Base-by-base conservation (phyloP, 2,113 vertebrate species). In the Paradoxurus hermaphroditus region DNA sequence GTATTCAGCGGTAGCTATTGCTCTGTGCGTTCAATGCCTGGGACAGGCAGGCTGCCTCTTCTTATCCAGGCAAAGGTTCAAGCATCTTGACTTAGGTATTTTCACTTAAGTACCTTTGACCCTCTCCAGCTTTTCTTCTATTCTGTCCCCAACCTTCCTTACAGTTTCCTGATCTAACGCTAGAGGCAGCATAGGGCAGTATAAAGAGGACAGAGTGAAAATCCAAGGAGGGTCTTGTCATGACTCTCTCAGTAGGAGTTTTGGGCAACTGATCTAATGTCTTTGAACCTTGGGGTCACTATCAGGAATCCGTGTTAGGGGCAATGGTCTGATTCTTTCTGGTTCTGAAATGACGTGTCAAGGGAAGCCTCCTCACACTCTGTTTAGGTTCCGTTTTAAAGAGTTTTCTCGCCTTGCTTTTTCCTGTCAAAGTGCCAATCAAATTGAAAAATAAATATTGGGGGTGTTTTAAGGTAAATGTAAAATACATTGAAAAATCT, bases 141-240 rank as follows among this genome's bases (percentile, higher is more conserved):
- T 21, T 49, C 16, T 25, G 59, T 4, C 18, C 34, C 41, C 16
- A 5, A 19, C 29, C 62, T 18, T 63, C 36, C 41, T 34, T 41
- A 39, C 1, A 65, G 36, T 91, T 87, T 56, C 79, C 51, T 10
- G 4, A 19, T 29, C 18, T 49, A 70, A 83, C 97, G 72, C 95
- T 95, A 94, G 98, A 68, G 98, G 96, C 97, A 95, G 95, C 82
- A 68, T 2, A 62, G 79, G 91, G 94, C 56, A 92, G 94, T 1
- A 27, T 39, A 59, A 79, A 72, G n/a, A 94, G 65, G 49, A 29
- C 12, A 2, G 36, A 56, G 49, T 34, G 34, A 81, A 49, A 81
- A 27, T 93, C 44, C 31, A 21, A 8, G 1, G 1, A 51, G 46
- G 11, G 41, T 73, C 63, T 15, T 36, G 10, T 14, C 7, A 34